Evolutionary conservation across 2,888 invertebrate species (phyloP), one percentile per base, ranked within the genome.

Genomic region (Parnassius orleans): DNA sequence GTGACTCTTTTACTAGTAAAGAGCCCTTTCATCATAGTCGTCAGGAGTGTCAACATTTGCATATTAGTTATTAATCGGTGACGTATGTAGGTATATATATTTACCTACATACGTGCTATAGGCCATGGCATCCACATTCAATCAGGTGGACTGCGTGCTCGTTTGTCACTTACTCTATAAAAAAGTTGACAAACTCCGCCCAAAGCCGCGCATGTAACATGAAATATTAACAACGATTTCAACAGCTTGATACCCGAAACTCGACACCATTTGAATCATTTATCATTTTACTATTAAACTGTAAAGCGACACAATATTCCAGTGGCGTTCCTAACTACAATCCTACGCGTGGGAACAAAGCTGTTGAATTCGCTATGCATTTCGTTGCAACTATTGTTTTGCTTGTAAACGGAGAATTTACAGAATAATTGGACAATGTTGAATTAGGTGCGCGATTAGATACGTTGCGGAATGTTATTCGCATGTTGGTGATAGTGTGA

Each of bases 401-500:
- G 57, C 43, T 54, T 12, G 19, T 42, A 52, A 61, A 61, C 47
- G 42, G 33, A 14, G 62, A 50, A 57, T 50, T 46, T 55, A 44
- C 46, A 52, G 46, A 48, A 53, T 54, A 63, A 48, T 63, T 54
- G 63, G 54, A 63, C 54, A 58, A 54, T 63, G 57, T 62, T 61
- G 57, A 62, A 53, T 58, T 63, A 54, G 58, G 63, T 54, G 54
- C 24, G 58, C 43, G 51, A 61, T 61, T 61, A 61, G 57, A 57
- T 41, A 47, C 42, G 15, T 11, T 53, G 12, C 24, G 53, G 47
- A 61, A 47, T 57, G 46, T 42, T 53, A 24, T 47, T 57, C 14
- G 7, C 33, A 10, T 52, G 24, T 11, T 24, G n/a, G 24, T 9
- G 11, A 33, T n/a, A 33, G 33, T 52, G 33, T 33, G 33, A 33